Evolutionary conservation across 2,113 vertebrate genomes (phyloP).

Genomic region (Micronycteris hirsuta): DNA sequence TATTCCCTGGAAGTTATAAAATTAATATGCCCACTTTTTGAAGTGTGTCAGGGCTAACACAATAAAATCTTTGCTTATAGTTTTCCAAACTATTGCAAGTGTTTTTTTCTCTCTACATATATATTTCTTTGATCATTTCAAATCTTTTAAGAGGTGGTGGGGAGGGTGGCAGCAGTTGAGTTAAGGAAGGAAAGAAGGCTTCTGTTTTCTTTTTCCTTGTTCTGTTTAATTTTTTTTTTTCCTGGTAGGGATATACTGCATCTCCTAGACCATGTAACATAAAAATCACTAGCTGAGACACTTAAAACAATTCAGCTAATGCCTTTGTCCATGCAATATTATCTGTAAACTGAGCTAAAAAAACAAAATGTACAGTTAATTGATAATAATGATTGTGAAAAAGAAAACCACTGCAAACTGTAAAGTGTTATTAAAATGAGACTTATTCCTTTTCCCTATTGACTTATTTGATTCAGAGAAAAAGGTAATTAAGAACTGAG

Average conservation of each 20-base stretch:
- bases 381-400: neutral
- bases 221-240: neutral
- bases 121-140: neutral
- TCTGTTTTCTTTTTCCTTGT: neutral
- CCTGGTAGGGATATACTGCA: neutral
- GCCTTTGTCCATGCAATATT: neutral
- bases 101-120: neutral
- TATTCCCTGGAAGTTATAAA: neutral
- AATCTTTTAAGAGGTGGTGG: accelerated
- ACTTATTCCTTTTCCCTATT: neutral
- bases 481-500: neutral
- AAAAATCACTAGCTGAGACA: neutral
- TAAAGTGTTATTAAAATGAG: neutral
- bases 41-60: neutral
- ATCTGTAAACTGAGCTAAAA: neutral
- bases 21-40: neutral
- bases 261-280: neutral
- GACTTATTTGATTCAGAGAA: neutral
- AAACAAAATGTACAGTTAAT: neutral
- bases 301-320: neutral
- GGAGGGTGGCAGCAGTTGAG: neutral
- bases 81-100: neutral
- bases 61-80: neutral
- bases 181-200: neutral
- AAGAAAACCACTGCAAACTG: neutral